These are phyloP conservation scores for Zosterops lateralis DNA, from an alignment of 2,113 vertebrate species.

Conservation along the genomic window DNA sequence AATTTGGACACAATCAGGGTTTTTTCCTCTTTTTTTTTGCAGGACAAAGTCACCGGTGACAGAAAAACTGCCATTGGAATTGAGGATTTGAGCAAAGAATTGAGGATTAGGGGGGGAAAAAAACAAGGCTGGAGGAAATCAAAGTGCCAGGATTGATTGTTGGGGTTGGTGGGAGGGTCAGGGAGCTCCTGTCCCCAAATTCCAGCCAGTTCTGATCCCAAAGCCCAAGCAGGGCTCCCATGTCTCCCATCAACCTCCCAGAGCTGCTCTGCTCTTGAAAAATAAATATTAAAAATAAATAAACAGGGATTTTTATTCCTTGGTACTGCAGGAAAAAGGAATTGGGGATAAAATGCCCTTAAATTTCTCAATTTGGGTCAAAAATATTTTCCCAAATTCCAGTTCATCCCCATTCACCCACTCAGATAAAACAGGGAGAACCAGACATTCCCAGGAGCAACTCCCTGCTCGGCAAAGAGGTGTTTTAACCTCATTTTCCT, in stretches of 20 bases:
- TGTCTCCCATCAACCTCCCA: not conserved
- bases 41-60: not conserved
- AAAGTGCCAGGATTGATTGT: not conserved
- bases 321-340: not conserved
- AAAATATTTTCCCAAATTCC: not conserved
- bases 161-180: not conserved
- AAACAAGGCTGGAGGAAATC: not conserved
- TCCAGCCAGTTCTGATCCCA: not conserved
- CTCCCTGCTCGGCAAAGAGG: not conserved
- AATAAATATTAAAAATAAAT: not conserved
- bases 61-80: not conserved
- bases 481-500: not conserved
- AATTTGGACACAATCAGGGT: not conserved
- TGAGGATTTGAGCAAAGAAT: not conserved
- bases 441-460: not conserved
- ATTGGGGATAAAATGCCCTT: not conserved
- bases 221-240: not conserved
- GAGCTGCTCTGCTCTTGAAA: too few relatives aligned
- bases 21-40: not conserved
- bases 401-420: not conserved
- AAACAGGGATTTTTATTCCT: not conserved
- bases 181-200: not conserved
- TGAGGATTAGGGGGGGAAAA: not conserved
- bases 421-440: not conserved
- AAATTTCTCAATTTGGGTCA: not conserved